These are phyloP conservation scores for Thecophora atra DNA, from an alignment of 2,888 invertebrate genomes.

Conservation along the genomic window DNA sequence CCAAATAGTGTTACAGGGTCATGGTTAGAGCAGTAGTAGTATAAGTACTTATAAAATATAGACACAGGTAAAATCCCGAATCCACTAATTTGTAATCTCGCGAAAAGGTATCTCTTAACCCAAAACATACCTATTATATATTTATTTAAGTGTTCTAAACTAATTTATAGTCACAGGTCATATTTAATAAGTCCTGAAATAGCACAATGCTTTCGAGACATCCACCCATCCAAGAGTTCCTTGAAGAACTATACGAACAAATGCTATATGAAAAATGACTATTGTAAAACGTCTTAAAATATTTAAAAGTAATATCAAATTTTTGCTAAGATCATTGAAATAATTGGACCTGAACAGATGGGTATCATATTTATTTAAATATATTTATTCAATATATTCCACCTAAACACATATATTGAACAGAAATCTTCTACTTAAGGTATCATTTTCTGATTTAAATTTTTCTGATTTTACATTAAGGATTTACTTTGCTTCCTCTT, in stretches of 20 bases:
- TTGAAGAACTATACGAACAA: slow-evolving; percentile 31
- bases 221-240: slow-evolving; percentile 44
- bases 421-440: too few species aligned
- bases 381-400: slow-evolving; percentile 31
- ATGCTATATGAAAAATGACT: neutral
- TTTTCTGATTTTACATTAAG: too few species aligned
- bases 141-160: slow-evolving; percentile 14
- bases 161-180: neutral
- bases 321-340: slow-evolving; percentile 5
- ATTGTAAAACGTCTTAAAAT: slow-evolving; percentile 15
- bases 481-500: too few species aligned
- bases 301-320: slow-evolving; percentile 11
- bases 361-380: slow-evolving; percentile 18
- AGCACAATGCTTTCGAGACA: slow-evolving; percentile 17
- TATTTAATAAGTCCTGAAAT: slow-evolving; percentile 5
- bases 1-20: slow-evolving; percentile 81
- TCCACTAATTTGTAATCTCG: slow-evolving; percentile 24
- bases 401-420: too few species aligned
- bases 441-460: too few species aligned
- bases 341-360: neutral
- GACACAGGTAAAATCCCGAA: slow-evolving; percentile 35
- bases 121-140: slow-evolving; percentile 28
- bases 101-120: neutral
- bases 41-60: neutral
- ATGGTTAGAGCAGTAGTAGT: slow-evolving; percentile 79